Evolutionary conservation across 2,888 invertebrate species (phyloP).

Genomic region (Perdita meconis): DNA sequence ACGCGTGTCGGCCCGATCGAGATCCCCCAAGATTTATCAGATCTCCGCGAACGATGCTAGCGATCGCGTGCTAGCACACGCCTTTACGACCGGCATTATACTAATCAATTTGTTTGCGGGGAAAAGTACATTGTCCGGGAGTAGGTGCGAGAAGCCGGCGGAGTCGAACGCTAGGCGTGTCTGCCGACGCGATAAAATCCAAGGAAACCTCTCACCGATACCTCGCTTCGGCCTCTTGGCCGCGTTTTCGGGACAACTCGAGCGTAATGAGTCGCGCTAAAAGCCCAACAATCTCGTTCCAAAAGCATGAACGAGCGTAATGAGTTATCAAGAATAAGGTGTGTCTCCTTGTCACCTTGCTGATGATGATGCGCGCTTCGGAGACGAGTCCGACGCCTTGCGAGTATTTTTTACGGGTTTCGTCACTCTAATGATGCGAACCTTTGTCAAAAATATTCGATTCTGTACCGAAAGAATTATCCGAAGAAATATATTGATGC

Average conservation of each 20-base stretch:
- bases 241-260: slow-evolving; percentile 34
- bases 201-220: slow-evolving; percentile 52
- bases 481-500: too few species aligned
- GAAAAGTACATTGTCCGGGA: slow-evolving; percentile 61
- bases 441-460: not conserved
- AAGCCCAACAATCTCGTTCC: slow-evolving; percentile 44
- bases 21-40: slow-evolving; percentile 10
- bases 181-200: slow-evolving; percentile 65
- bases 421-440: too few species aligned
- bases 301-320: slow-evolving; percentile 29
- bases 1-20: slow-evolving; percentile 4
- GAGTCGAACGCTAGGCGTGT: slow-evolving; percentile 61
- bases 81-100: slow-evolving; percentile 22
- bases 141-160: slow-evolving; percentile 52
- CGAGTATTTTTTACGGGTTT: not conserved
- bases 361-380: slow-evolving; percentile 35
- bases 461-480: not conserved
- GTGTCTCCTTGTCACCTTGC: slow-evolving; percentile 18
- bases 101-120: slow-evolving; percentile 65
- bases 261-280: slow-evolving; percentile 61
- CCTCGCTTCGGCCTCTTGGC: slow-evolving; percentile 63
- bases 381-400: not conserved
- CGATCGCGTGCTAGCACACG: slow-evolving; percentile 31
- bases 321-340: slow-evolving; percentile 4
- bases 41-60: slow-evolving; percentile 24